Evolutionary conservation across 2,797 vertebrate species (phyloP), one percentile per base, ranked within the genome.

Genomic region (Aeoliscus strigatus): DNA sequence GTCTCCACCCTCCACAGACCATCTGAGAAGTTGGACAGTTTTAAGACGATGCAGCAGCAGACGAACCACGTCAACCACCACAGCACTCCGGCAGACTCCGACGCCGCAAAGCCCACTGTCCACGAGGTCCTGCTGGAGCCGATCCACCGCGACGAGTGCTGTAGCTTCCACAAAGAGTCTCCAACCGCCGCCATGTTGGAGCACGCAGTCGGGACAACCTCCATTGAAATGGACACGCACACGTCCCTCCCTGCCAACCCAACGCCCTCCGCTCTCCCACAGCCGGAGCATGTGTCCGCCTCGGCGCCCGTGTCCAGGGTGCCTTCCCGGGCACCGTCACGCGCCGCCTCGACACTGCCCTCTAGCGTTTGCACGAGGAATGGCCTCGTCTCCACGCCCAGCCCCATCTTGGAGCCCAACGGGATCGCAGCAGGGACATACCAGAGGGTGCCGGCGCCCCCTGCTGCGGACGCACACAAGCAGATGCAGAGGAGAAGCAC

Each of bases 361-460:
- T 70, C 75, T 77, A 61, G 81, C 72, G 60, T 81, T 8, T 66
- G 82, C 15, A 86, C 90, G 44, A 90, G 87, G 66, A 98, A 93
- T 3, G 92, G 92, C 0, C 79, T 89, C 2, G 82, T 90, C 0
- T 70, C 69, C 4, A 86, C 75, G 1, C 69, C 87, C 42, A 87
- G 83, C 43, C 87, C 83, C 38, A 83, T 56, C 88, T 81, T 8
- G 84, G 80, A 14, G 86, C 81, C 47, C 73, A 80, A 43, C 80
- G 79, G 23, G 91, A 97, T 87, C 18, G 70, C 91, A 94, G 74
- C 98, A 98, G 5, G 94, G 92, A 36, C 90, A 87, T 91, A 91
- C 80, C 91, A 89, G 75, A 90, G 63, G 87, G 85, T 16, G 81
- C 87, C 44, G 77, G n/a, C n/a, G n/a, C n/a, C 86, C 54, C 70